A percentile compares a stretch with the other conserved stretches of the same genome.
Conservation (phyloP, 1,140 invertebrate genomes). For the Drosophila simulans region DNA sequence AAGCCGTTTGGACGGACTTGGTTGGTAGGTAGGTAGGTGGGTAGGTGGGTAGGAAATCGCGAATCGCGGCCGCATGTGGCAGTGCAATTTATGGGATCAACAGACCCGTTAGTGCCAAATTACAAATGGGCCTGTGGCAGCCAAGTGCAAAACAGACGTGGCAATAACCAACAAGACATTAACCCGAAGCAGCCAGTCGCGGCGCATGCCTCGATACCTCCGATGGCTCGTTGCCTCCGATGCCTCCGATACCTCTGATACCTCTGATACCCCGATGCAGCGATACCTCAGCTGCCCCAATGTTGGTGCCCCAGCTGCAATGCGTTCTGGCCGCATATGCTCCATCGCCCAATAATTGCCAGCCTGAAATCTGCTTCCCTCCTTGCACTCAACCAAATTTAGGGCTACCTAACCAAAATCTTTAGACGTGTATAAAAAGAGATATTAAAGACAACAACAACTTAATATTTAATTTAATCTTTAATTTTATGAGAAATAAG, state of each 20-base stretch:
- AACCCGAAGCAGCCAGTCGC: slow-evolving; percentile 64
- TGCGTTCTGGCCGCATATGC: slow-evolving; percentile 65
- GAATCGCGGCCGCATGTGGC: slow-evolving; percentile 29
- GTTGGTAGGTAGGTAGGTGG: slow-evolving; percentile 4
- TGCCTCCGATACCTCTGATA: slow-evolving; percentile 5
- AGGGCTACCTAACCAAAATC: not conserved
- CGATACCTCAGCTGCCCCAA: slow-evolving; percentile 34
- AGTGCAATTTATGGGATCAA: slow-evolving; percentile 77
- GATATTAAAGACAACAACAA: no score
- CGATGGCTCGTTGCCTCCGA: slow-evolving; percentile 5
- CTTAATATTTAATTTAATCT: no score
- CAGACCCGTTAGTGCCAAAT: slow-evolving; percentile 81
- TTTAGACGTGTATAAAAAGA: no score
- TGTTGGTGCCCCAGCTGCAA: slow-evolving; percentile 34
- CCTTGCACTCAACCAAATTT: slow-evolving; percentile 1
- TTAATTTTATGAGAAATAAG: no score
- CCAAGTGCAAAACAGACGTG: slow-evolving; percentile 65
- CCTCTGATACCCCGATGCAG: slow-evolving; percentile 16
- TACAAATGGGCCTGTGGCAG: slow-evolving; percentile 71
- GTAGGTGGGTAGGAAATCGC: slow-evolving; percentile 1
- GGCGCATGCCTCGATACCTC: slow-evolving; percentile 42
- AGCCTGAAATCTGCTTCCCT: slow-evolving; percentile 1
- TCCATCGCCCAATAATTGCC: slow-evolving; percentile 67
- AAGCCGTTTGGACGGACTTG: slow-evolving; percentile 10
- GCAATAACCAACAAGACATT: slow-evolving; percentile 83